These are phyloP conservation scores for Entomobrya proxima DNA, from an alignment of 2,888 invertebrate species.

Conservation along the genomic window DNA sequence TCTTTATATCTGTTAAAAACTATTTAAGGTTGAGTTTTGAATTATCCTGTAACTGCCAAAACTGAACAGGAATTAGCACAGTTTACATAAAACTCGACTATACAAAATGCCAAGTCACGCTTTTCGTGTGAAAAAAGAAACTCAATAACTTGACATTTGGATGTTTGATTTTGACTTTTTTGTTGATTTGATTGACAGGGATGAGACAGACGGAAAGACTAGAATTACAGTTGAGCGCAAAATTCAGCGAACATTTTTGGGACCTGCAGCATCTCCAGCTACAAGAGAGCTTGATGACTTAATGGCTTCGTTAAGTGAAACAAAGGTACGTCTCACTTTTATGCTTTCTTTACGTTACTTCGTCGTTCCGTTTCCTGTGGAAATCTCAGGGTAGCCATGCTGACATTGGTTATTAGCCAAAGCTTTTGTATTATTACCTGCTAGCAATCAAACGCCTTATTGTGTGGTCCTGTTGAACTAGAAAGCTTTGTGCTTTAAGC, in stretches of 20 bases:
- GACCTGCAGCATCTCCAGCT: constrained; percentile 85
- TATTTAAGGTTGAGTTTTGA: not conserved
- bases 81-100: not conserved
- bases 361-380: too few species aligned
- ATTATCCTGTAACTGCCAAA: not conserved
- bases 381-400: too few species aligned
- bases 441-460: too few species aligned
- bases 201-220: constrained; percentile 76
- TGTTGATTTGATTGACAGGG: constrained; percentile 77
- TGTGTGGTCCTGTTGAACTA: too few species aligned
- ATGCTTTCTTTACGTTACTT: not conserved
- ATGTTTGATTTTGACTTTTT: not conserved
- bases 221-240: constrained; percentile 79
- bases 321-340: constrained; percentile 84
- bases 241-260: constrained; percentile 77
- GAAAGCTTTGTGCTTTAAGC: too few species aligned
- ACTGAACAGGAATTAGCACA: not conserved
- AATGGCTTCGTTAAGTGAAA: constrained; percentile 96
- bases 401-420: too few species aligned
- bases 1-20: not conserved
- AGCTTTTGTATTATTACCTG: too few species aligned
- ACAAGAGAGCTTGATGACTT: constrained; percentile 96
- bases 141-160: not conserved
- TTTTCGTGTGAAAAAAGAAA: not conserved
- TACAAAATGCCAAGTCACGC: not conserved